Percentiles rank a stretch among this genome's conserved stretches.
These are phyloP conservation scores for Plodia interpunctella DNA, from an alignment of 1,140 invertebrate genomes.

Conservation along the genomic window DNA sequence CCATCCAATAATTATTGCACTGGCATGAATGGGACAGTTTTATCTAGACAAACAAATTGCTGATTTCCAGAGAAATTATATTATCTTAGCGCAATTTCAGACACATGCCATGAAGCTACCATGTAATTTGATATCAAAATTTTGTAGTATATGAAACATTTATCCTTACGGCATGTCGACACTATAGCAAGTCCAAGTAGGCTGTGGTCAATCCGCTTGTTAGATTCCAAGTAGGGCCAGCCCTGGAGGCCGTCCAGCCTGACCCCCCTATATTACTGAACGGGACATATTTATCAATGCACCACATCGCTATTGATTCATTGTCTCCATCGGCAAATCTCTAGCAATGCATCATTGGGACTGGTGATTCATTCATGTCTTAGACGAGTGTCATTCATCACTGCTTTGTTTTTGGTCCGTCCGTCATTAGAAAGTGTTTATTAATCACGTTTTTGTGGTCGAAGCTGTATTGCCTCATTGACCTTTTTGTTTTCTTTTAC, in stretches of 20 bases:
- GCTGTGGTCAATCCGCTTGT: background rate
- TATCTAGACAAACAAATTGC: too few species aligned
- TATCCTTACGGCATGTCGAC: too few species aligned
- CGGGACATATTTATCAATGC: conserved; percentile 46
- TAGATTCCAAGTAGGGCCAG: background rate
- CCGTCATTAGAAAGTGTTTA: conserved; percentile 4
- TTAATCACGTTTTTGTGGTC: background rate
- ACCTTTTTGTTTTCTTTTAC: background rate
- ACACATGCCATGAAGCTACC: too few species aligned
- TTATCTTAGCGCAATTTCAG: too few species aligned
- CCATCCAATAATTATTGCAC: too few species aligned
- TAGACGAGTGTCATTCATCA: background rate
- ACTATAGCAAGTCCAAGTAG: background rate
- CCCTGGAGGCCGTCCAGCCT: conserved; percentile 25
- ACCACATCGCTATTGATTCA: conserved; percentile 46
- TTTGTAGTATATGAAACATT: too few species aligned
- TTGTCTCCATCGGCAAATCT: conserved; percentile 41
- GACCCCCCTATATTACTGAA: conserved; percentile 45
- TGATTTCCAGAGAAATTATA: too few species aligned
- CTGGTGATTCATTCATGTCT: conserved; percentile 14
- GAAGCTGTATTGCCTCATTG: background rate
- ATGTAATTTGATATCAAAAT: too few species aligned
- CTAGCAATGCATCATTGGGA: conserved; percentile 31
- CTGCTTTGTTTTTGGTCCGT: background rate
- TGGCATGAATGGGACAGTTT: too few species aligned